These are phyloP conservation scores for Camponotus vicinus DNA, from an alignment of 1,140 invertebrate species.

Conservation along the genomic window DNA sequence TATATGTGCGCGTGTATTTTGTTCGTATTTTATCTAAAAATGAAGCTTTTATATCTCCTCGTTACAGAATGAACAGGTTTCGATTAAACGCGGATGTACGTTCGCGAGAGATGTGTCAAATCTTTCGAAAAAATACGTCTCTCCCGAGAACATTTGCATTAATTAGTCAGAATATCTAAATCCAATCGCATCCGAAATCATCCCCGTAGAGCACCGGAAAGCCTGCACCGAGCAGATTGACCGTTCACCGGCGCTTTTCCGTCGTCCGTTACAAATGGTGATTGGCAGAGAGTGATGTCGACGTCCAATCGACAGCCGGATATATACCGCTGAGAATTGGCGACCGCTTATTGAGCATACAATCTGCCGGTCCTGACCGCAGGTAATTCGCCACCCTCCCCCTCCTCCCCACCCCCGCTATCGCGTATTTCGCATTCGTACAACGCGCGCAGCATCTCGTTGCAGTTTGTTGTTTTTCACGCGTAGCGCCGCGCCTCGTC, in stretches of 20 bases:
- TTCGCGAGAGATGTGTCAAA: neutral
- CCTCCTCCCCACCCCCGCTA: neutral
- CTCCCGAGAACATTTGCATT: conserved; percentile 2
- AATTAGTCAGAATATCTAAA: conserved; percentile 37
- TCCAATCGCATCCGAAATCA: conserved; percentile 41
- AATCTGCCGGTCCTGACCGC: conserved; percentile 44
- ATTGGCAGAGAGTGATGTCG: conserved; percentile 63
- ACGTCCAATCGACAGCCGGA: conserved; percentile 59
- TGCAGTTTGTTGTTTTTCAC: conserved; percentile 58
- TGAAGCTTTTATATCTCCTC: neutral
- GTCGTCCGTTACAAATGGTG: conserved; percentile 59
- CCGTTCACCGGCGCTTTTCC: conserved; percentile 47
- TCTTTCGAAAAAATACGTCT: neutral
- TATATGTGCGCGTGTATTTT: neutral
- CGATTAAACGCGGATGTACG: neutral
- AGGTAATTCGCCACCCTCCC: conserved; percentile 45
- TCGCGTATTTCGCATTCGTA: conserved; percentile 49
- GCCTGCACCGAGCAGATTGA: conserved; percentile 32
- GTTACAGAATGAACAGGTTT: neutral
- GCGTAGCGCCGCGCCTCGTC: conserved; percentile 14
- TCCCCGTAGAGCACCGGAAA: neutral
- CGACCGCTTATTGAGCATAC: conserved; percentile 59
- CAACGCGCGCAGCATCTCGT: conserved; percentile 4
- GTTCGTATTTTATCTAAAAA: neutral
- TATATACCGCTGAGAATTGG: conserved; percentile 61